Evolutionary conservation across 2,113 vertebrate genomes (phyloP), one percentile per base, ranked within the genome.

Genomic region (Chloroceryle aenea): DNA sequence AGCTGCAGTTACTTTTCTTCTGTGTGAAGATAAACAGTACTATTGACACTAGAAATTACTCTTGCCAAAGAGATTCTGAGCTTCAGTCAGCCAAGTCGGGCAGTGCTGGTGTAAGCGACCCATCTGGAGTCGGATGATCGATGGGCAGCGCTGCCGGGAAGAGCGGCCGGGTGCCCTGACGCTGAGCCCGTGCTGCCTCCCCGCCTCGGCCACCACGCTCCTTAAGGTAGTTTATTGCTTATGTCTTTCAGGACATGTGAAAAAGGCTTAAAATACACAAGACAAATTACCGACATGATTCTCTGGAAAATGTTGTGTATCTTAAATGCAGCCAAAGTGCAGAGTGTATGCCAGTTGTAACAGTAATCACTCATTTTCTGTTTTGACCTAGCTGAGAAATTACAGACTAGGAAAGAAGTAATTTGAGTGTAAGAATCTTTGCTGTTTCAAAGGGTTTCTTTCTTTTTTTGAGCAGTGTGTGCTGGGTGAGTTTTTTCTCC

Each of bases 361-460:
- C 90, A 96, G 90, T 96, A 96, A 96, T 97, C 93, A 95, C 62
- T 97, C 96, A 96, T 87, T 96, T 96, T 97, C 93, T 97, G 93
- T 96, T 95, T 95, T 94, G 93, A 97, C 67, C 93, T 79, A 78
- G 73, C 68, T 96, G 93, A 96, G 93, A 94, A 97, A 96, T 94
- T 93, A 94, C 96, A 95, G 95, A 59, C 87, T 93, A 88, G 81
- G 91, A 87, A 94, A 92, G 66, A 55, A 85, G 53, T 30, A 92
- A 94, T 97, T 95, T 87, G 72, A 91, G 75, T 76, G 78, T 73
- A 84, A 86, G 40, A 93, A 86, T 94, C 88, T 95, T 76, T 85
- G 47, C 86, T 5, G 3, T 95, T 97, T 97, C 86, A 90, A 82
- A 84, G 48, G 56, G 76, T 95, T 96, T 90, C 48, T 92, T 95